Conservation (phyloP, 2,888 invertebrate species). For the Conchocele bisecta region DNA sequence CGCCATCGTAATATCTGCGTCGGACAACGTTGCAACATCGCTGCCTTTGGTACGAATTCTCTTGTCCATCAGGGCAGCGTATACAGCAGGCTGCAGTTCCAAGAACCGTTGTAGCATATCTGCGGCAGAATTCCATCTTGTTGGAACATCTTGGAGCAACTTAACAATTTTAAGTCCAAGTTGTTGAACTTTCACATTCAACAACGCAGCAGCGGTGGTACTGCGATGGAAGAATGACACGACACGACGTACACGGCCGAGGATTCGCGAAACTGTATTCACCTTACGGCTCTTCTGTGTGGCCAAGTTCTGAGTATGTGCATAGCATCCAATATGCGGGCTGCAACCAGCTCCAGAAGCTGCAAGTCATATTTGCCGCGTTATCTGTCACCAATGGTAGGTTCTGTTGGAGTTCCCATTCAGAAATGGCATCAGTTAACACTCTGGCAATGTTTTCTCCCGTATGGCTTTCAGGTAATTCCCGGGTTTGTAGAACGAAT, state of each 20-base stretch:
- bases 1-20: constrained; percentile 9
- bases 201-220: constrained; percentile 15
- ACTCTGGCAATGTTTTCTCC: constrained; percentile 33
- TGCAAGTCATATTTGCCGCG: constrained; percentile 37
- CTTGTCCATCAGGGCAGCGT: constrained; percentile 11
- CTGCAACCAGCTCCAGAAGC: constrained; percentile 14
- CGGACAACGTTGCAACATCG: constrained; percentile 11
- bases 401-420: constrained; percentile 12
- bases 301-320: constrained; percentile 38
- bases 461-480: constrained; percentile 32
- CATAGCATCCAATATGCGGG: constrained; percentile 37
- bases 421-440: constrained; percentile 8
- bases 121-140: constrained; percentile 22
- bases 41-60: too few species aligned
- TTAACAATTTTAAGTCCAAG: constrained; percentile 10
- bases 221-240: constrained; percentile 19
- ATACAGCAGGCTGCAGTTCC: constrained; percentile 23
- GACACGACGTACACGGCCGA: constrained; percentile 2
- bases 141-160: constrained; percentile 20
- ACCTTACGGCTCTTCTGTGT: constrained; percentile 19
- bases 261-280: constrained; percentile 4
- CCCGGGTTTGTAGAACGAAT: constrained; percentile 33
- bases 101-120: constrained; percentile 37
- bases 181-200: constrained; percentile 5
- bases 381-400: constrained; percentile 37